These are phyloP conservation scores for Paraplagusia blochii DNA, from an alignment of 2,113 vertebrate species.

Conservation along the genomic window DNA sequence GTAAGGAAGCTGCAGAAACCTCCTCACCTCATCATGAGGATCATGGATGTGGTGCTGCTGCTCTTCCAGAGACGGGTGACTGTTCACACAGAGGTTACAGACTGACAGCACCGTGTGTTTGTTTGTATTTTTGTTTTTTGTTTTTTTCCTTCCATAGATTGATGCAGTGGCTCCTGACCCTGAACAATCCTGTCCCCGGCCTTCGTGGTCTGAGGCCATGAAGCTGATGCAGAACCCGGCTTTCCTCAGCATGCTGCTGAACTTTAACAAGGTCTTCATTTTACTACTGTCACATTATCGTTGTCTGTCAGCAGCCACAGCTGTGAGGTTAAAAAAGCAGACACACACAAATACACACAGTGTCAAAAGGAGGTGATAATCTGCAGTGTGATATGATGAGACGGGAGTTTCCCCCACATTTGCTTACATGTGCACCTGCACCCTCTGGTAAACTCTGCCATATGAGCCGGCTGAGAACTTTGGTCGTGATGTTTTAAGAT, in stretches of 20 bases:
- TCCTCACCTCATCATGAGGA: slow-evolving; percentile 86
- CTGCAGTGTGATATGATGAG: not conserved
- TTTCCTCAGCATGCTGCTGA: slow-evolving; percentile 80
- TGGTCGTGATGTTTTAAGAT: no score
- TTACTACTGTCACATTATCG: not conserved
- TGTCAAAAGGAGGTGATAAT: not conserved
- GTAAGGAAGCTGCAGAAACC: slow-evolving; percentile 85
- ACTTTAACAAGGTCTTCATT: slow-evolving; percentile 78
- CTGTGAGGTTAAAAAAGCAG: not conserved
- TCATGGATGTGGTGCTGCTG: slow-evolving; percentile 85
- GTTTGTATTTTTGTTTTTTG: not conserved
- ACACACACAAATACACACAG: not conserved
- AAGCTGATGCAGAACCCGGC: slow-evolving; percentile 83
- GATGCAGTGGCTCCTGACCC: slow-evolving; percentile 74
- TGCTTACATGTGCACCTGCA: not conserved
- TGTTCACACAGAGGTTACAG: not conserved
- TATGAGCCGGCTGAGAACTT: no score
- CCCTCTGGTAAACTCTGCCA: no score
- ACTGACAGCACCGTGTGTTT: not conserved
- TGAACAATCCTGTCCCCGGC: slow-evolving; percentile 70
- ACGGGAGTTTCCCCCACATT: not conserved
- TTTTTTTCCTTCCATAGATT: slow-evolving; percentile 37
- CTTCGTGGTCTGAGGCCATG: slow-evolving; percentile 81
- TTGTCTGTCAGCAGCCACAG: not conserved
- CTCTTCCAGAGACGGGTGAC: slow-evolving; percentile 79